A percentile compares a stretch with the other conserved stretches of the same genome.
These are phyloP conservation scores for Prionailurus viverrinus DNA, from an alignment of 2,113 vertebrate species.

Conservation along the genomic window DNA sequence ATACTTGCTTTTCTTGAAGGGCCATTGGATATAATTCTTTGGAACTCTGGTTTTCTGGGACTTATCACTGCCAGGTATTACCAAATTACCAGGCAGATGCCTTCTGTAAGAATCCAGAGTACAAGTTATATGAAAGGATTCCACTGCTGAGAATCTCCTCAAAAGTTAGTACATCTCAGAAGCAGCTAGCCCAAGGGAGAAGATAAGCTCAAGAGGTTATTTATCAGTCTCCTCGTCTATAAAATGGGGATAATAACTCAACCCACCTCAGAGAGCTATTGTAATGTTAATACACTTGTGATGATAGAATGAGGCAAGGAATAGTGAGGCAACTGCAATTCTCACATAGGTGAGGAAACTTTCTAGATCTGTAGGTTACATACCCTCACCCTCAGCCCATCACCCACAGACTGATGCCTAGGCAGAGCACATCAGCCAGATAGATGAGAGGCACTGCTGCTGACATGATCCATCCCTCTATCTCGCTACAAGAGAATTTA, in stretches of 20 bases:
- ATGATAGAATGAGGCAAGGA: neutral
- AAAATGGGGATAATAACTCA: neutral
- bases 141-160: neutral
- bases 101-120: neutral
- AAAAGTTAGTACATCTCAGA: neutral
- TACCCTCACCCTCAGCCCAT: neutral
- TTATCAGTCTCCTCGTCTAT: neutral
- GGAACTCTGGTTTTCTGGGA: neutral
- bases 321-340: neutral
- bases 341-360: neutral
- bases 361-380: neutral
- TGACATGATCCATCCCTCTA: neutral
- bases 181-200: neutral
- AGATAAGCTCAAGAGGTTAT: neutral
- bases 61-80: neutral
- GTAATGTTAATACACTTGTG: neutral
- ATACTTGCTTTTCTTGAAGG: neutral
- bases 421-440: neutral
- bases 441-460: neutral
- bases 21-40: neutral
- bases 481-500: neutral
- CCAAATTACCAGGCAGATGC: neutral
- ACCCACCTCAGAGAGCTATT: neutral
- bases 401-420: neutral
- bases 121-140: neutral